Evolutionary conservation across 35 echinoderm and acorn worm genomes (phyloP).

Genomic region (Apostichopus parvimensis): DNA sequence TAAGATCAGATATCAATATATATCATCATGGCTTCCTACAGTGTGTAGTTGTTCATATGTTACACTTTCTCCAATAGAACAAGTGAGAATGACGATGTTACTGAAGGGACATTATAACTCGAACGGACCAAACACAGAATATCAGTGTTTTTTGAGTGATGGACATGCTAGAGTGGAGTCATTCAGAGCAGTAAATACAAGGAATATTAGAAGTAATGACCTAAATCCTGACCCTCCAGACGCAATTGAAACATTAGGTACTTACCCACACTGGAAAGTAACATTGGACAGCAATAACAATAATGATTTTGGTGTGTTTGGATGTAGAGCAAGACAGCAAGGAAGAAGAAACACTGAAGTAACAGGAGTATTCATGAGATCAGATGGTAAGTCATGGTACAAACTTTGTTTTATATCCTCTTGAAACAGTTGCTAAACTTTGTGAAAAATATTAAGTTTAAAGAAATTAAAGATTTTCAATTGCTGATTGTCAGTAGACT

Average conservation of each 20-base stretch:
- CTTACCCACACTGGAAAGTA: not conserved
- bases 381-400: not conserved
- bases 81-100: not conserved
- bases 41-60: too few relatives aligned
- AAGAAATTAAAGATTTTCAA: too few relatives aligned
- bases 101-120: not conserved
- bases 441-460: too few relatives aligned
- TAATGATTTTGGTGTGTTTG: slow-evolving; percentile 23
- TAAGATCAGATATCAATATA: too few relatives aligned
- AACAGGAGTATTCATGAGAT: not conserved
- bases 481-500: too few relatives aligned
- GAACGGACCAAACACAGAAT: not conserved
- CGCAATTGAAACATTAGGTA: not conserved
- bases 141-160: not conserved
- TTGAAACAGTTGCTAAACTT: too few relatives aligned
- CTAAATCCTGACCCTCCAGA: not conserved
- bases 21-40: too few relatives aligned
- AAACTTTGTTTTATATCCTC: too few relatives aligned
- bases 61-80: too few relatives aligned
- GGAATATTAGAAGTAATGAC: too few relatives aligned
- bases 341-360: not conserved
- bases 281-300: not conserved
- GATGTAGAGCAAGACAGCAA: not conserved
- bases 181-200: not conserved
- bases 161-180: not conserved